Evolutionary conservation across 2,113 vertebrate genomes (phyloP), one percentile per base, ranked within the genome.

Genomic region (Mesoclemmys tuberculata): DNA sequence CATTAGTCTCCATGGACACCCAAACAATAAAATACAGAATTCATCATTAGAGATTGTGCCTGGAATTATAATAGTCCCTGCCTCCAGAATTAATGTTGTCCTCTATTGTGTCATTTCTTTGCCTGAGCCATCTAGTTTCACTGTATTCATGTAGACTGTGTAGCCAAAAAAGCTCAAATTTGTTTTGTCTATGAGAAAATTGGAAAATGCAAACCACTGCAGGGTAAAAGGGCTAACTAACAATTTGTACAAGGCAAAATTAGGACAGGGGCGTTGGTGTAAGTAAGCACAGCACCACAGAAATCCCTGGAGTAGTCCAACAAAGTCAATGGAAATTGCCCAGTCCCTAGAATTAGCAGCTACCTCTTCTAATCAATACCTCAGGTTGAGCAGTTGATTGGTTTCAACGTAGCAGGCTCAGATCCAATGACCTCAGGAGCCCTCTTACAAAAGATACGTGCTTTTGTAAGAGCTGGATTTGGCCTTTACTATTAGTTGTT

Each of bases 1-100:
- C 64, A 3, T 1, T 68, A 2, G 2, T 80, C 64, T n/a, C 0
- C 71, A 4, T 4, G 51, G n/a, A 29, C 82, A 19, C 18, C 51
- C n/a, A 80, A 52, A 49, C 87, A 35, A 68, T 87, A 19, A 87
- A 80, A 38, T 24, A 81, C 5, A 54, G 48, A 88, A 18, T 41
- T 91, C 41, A 27, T 75, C 22, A 78, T 21, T 1, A 64, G 11
- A 44, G 55, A 35, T 48, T 24, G 3, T 1, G 5, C 38, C 82
- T 24, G 3, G 13, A 38, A 56, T 12, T 82, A 44, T 22, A 38
- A 21, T 1, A 27, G 35, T 81, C 38, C 90, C 8, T 2, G 1
- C 3, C 8, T 4, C 49, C 44, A 87, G 41, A 5, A 88, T 31
- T 0, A 58, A 22, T 9, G 16, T 19, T 77, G 29, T 52, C 31